Base-by-base conservation (phyloP, 2,797 vertebrate species). In the Yasuhikotakia modesta region DNA sequence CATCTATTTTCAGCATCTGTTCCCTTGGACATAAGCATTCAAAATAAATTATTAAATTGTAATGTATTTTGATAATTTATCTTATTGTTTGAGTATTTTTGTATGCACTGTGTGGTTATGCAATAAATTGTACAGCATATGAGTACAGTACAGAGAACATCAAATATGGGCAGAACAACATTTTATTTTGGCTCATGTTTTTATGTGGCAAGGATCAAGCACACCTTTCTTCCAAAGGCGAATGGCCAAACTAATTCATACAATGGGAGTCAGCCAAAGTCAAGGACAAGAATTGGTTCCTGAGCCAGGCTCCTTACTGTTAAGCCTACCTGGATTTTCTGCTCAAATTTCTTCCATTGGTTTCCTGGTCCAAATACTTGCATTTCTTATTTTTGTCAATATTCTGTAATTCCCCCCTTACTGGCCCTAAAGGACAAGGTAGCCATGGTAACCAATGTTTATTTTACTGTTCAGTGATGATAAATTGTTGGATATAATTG, bases 201-300 rank as follows among this genome's bases (percentile, higher is more conserved):
- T 77, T 70, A 69, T 61, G 43, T 50, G 66, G 65, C 32, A 46
- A 76, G 39, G 73, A 76, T 58, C 73, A 76, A 67, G 63, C 27
- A 39, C 43, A 19, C 43, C 0, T 8, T 46, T 66, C 60, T 61
- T 69, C 50, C 66, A 60, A 21, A 52, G 66, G 75, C 65, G 30
- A 77, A 52, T 27, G 55, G 65, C 75, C 75, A 77, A 61, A 69
- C 27, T n/a, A 61, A 69, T 39, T 70, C 55, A 77, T 52, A 52
- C 57, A 61, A 57, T 70, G 43, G 27, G 66, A 70, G 75, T 69
- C 55, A 77, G 75, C 66, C 43, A 77, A 68, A 70, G 75, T 77
- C 75, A 77, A 70, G 75, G 75, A 77, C 66, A 69, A 70, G 45
- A 77, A 77, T 70, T 61, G 66, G 65, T 77, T 77, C 57, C 27